phyloP scores from a whole-genome alignment of 2,113 vertebrate species.

The Sphyrna mokarran region DNA sequence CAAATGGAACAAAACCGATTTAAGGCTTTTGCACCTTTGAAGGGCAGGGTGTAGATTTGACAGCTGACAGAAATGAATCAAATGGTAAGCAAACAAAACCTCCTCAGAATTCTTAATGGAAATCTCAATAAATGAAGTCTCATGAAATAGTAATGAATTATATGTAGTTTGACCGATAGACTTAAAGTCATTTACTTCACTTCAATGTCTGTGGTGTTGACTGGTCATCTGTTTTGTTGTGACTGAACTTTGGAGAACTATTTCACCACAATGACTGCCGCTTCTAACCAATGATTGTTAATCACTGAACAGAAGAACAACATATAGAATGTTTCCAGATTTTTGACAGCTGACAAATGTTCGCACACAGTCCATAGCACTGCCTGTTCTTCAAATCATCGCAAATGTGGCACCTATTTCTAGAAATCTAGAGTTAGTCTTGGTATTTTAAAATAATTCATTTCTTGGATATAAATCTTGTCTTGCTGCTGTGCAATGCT shows the following conservation, averaged over 20 bases:
- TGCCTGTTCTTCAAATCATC: background rate
- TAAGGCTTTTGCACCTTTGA: background rate
- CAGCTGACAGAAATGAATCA: background rate
- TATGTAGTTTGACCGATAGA: background rate
- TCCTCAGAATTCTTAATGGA: background rate
- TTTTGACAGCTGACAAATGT: background rate
- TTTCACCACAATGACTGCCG: background rate
- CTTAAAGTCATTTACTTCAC: background rate
- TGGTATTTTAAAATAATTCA: conserved; percentile 1
- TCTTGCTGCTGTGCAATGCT: background rate
- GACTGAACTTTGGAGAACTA: background rate
- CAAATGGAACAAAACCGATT: background rate
- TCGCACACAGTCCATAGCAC: background rate
- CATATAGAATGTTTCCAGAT: background rate
- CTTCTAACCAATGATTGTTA: background rate
- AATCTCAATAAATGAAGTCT: background rate
- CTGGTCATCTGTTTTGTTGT: conserved; percentile 8
- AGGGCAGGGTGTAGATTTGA: background rate
- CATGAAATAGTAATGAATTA: background rate
- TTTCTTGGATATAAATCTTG: conserved; percentile 5
- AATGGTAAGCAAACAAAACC: background rate
- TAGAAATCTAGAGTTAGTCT: background rate
- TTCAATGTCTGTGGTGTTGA: background rate
- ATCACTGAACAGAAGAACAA: background rate
- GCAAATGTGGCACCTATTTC: background rate